These are phyloP conservation scores for Tetraneura akinire DNA, from an alignment of 1,140 invertebrate genomes.

Conservation along the genomic window DNA sequence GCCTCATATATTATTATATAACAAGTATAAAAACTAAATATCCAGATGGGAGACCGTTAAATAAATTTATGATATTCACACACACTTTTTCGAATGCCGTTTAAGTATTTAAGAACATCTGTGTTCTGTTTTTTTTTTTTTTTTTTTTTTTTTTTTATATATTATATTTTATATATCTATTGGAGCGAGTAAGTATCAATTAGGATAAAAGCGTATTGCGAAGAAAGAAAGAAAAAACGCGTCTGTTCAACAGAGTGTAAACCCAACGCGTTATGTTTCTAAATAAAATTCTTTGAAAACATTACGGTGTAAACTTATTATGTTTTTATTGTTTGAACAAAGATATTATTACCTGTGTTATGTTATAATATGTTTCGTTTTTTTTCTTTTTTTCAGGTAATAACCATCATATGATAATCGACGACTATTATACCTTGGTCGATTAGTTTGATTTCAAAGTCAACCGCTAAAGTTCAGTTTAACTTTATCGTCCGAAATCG, in stretches of 20 bases:
- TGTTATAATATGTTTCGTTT: too few relatives aligned
- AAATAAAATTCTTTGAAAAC: background rate
- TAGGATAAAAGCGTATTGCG: conserved; percentile 8
- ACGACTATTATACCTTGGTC: too few relatives aligned
- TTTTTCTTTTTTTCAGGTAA: too few relatives aligned
- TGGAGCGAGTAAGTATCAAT: conserved; percentile 9
- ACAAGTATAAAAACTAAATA: background rate
- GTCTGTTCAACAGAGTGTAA: background rate
- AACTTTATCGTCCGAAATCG: too few relatives aligned
- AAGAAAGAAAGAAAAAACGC: background rate
- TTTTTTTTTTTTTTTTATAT: too few relatives aligned
- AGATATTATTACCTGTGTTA: too few relatives aligned
- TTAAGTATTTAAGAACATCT: conserved; percentile 35
- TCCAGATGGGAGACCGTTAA: conserved; percentile 17
- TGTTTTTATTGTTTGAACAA: too few relatives aligned
- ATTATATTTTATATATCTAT: background rate
- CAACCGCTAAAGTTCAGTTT: too few relatives aligned
- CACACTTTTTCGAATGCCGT: conserved; percentile 26
- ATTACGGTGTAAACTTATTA: too few relatives aligned
- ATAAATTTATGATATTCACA: conserved; percentile 25
- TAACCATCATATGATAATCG: too few relatives aligned
- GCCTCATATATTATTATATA: too few relatives aligned
- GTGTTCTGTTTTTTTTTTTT: background rate
- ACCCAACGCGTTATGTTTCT: background rate
- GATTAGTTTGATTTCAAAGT: too few relatives aligned